These are phyloP conservation scores for Hiodon tergisus DNA, from an alignment of 2,113 vertebrate species.

Conservation along the genomic window DNA sequence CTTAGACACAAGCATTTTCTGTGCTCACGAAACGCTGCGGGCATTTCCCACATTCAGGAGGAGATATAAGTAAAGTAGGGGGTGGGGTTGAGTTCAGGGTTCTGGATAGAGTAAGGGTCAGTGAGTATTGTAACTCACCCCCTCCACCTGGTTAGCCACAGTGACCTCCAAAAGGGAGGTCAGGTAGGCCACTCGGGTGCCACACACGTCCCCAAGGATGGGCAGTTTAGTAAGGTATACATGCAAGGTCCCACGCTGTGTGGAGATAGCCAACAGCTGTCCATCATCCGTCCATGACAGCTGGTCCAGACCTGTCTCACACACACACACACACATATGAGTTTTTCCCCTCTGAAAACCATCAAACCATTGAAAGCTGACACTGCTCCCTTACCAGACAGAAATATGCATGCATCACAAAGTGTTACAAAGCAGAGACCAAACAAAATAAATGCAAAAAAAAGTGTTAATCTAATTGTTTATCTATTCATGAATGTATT, in stretches of 20 bases:
- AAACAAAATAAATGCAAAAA: too few species aligned
- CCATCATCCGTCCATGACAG: conserved; percentile 95
- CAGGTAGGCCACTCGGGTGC: conserved; percentile 82
- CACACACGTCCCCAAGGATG: conserved; percentile 79
- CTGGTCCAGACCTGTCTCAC: conserved; percentile 77
- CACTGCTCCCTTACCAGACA: background rate
- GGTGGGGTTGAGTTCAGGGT: background rate
- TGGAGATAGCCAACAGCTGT: conserved; percentile 86
- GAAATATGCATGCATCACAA: background rate
- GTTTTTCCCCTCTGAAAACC: background rate
- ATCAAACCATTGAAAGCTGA: background rate
- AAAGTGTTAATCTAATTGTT: too few species aligned
- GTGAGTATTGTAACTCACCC: conserved; percentile 58
- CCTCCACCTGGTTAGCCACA: conserved; percentile 80
- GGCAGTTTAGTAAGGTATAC: conserved; percentile 93
- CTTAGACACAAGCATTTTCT: too few species aligned
- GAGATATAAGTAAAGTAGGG: too few species aligned
- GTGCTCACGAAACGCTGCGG: too few species aligned
- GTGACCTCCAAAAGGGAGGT: conserved; percentile 96
- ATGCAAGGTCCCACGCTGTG: conserved; percentile 78
- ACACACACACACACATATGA: conserved; percentile 3
- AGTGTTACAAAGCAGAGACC: background rate
- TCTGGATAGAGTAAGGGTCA: background rate
- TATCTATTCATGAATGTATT: too few species aligned
- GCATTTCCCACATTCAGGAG: too few species aligned